Percentiles rank a stretch among this genome's conserved stretches.
These are phyloP conservation scores for Tetragnatha montana DNA, from an alignment of 2,888 invertebrate species.

Conservation along the genomic window DNA sequence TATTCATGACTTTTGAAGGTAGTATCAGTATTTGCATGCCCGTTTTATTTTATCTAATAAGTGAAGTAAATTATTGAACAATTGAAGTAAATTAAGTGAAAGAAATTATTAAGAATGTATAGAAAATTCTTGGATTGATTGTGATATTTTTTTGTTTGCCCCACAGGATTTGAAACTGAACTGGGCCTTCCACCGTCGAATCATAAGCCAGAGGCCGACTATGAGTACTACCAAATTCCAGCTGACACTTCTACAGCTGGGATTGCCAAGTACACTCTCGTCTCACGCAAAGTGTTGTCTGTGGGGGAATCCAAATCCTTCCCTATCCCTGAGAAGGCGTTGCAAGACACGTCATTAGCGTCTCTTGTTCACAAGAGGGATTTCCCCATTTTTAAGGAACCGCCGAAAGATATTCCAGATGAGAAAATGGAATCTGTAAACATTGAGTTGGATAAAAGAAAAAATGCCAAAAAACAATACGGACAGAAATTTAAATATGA, in stretches of 20 bases:
- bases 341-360: not conserved
- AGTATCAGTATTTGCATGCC: no score
- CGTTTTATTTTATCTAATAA: no score
- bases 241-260: not conserved
- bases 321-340: not conserved
- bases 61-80: no score
- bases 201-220: not conserved
- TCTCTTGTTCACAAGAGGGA: not conserved
- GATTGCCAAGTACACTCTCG: not conserved
- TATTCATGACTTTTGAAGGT: no score
- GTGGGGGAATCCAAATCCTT: not conserved
- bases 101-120: no score
- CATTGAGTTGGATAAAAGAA: constrained; percentile 4
- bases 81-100: no score
- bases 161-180: not conserved
- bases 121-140: no score
- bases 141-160: not conserved
- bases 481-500: constrained; percentile 53
- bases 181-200: constrained; percentile 10
- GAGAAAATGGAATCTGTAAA: not conserved
- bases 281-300: not conserved
- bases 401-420: not conserved
- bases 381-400: not conserved
- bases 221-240: constrained; percentile 14
- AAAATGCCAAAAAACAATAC: constrained; percentile 31